These are phyloP conservation scores for Notodonta dromedarius DNA, from an alignment of 2,888 invertebrate species.

Conservation along the genomic window DNA sequence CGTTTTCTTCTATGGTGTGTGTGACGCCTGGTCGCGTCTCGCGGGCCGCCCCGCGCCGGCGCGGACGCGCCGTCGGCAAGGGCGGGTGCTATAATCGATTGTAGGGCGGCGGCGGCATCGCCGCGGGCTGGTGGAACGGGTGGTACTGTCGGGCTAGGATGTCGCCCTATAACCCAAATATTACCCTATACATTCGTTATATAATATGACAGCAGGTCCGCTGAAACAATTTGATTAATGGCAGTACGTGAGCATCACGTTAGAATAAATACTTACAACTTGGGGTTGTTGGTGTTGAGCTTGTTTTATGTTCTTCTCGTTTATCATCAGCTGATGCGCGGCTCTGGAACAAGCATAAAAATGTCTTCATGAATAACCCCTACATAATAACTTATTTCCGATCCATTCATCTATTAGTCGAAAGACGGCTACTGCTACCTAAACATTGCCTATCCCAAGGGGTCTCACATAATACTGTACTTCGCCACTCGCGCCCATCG, in stretches of 20 bases:
- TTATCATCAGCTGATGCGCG: conserved; percentile 93
- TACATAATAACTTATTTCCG: no score
- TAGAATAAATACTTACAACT: conserved; percentile 70
- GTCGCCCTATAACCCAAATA: conserved; percentile 79
- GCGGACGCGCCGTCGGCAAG: conserved; percentile 38
- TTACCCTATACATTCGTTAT: conserved; percentile 76
- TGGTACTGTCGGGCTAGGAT: conserved; percentile 78
- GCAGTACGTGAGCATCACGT: conserved; percentile 20
- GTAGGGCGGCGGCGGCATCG: conserved; percentile 67
- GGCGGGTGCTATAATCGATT: conserved; percentile 80
- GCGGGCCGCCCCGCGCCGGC: conserved; percentile 37
- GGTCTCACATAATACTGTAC: no score
- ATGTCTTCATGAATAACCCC: background rate
- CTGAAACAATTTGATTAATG: conserved; percentile 26
- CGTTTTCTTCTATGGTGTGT: conserved; percentile 63
- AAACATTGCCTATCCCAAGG: no score
- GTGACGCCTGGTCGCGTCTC: conserved; percentile 46
- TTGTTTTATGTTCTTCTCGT: conserved; percentile 84
- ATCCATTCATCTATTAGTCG: no score
- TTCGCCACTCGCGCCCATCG: no score
- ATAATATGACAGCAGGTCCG: conserved; percentile 43
- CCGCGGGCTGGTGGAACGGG: conserved; percentile 76
- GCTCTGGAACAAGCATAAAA: conserved; percentile 78
- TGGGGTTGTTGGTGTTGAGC: conserved; percentile 73
- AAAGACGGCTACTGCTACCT: no score